Evolutionary conservation across 2,888 invertebrate species (phyloP).

Genomic region (Alloscopus bannaensis): DNA sequence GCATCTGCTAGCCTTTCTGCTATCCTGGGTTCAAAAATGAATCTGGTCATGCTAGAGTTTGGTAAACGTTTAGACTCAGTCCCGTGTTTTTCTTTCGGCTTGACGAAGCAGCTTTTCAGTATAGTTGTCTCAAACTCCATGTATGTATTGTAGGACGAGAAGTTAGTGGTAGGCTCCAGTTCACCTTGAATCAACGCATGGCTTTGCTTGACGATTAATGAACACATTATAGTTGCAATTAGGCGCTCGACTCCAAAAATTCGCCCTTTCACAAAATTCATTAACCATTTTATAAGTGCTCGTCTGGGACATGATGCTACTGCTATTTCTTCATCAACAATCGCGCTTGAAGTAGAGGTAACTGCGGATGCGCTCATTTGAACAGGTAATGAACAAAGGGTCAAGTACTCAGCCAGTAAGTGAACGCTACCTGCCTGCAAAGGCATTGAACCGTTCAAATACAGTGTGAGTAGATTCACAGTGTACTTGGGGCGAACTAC

Average conservation of each 20-base stretch:
- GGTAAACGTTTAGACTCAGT: neutral
- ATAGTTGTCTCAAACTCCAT: conserved; percentile 62
- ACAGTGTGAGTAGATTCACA: conserved; percentile 51
- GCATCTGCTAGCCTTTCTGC: conserved; percentile 49
- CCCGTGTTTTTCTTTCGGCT: neutral
- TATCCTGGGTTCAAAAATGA: conserved; percentile 23
- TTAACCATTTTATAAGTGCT: conserved; percentile 56
- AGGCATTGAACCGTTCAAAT: conserved; percentile 56
- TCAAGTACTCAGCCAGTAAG: conserved; percentile 63
- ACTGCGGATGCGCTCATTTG: conserved; percentile 32
- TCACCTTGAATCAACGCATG: conserved; percentile 60
- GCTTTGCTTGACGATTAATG: conserved; percentile 65
- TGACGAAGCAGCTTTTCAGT: conserved; percentile 59
- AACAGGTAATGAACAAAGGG: conserved; percentile 63
- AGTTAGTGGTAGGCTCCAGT: conserved; percentile 4
- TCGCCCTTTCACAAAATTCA: conserved; percentile 14
- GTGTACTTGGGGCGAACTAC: conserved; percentile 65
- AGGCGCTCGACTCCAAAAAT: conserved; percentile 35
- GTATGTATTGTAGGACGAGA: neutral
- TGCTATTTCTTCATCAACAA: conserved; percentile 42
- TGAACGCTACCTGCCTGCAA: conserved; percentile 52
- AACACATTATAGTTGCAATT: conserved; percentile 61
- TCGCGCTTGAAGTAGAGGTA: conserved; percentile 11
- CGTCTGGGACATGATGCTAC: conserved; percentile 44
- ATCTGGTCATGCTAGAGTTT: neutral